phyloP scores from a whole-genome alignment of 2,113 vertebrate species.

The Passer domesticus region DNA sequence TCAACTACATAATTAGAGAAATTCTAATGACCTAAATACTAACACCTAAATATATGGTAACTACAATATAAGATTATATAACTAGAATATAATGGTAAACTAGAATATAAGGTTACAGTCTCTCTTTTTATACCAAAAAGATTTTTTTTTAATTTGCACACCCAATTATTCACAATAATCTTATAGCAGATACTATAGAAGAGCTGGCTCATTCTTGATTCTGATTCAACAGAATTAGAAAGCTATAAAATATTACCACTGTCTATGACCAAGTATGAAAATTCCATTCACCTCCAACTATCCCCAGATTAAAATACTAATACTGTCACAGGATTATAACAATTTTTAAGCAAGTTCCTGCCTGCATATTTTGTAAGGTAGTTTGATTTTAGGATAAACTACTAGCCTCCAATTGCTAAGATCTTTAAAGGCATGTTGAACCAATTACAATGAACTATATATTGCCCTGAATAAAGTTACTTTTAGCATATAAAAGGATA shows the following conservation, averaged over 20 bases:
- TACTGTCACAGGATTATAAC: background rate
- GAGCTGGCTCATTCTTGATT: background rate
- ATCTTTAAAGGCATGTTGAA: conserved; percentile 59
- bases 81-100: background rate
- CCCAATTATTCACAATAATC: background rate
- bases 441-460: conserved; percentile 51
- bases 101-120: background rate
- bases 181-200: background rate
- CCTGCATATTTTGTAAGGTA: background rate
- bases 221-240: background rate
- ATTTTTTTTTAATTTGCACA: background rate
- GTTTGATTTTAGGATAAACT: conserved; percentile 20
- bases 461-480: conserved; percentile 57
- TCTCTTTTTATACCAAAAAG: background rate
- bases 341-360: background rate
- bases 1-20: background rate
- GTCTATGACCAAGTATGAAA: background rate
- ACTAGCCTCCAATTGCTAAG: background rate
- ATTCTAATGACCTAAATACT: background rate
- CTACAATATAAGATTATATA: background rate
- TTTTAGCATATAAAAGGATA: conserved; percentile 68
- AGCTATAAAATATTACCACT: background rate
- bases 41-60: background rate
- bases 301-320: background rate
- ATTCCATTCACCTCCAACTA: background rate